Evolutionary conservation across 2,888 invertebrate species (phyloP).

Genomic region (Pelosia muscerda): DNA sequence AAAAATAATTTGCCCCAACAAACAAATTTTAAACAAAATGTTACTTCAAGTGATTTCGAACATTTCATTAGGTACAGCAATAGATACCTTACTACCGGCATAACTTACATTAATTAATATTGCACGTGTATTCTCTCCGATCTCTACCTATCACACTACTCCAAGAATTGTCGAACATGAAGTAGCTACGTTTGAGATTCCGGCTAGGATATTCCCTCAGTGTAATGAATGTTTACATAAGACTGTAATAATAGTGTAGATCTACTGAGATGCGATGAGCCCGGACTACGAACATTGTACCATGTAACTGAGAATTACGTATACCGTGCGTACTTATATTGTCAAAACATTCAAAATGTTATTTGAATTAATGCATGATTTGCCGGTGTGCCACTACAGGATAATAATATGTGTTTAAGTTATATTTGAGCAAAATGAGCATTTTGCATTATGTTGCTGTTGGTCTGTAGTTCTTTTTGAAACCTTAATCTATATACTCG

Average conservation of each 20-base stretch:
- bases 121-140: background rate
- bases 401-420: constrained; percentile 47
- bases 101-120: background rate
- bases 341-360: constrained; percentile 27
- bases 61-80: too few species aligned
- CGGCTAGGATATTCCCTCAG: constrained; percentile 35
- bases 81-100: too few species aligned
- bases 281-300: background rate
- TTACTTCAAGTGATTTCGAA: too few species aligned
- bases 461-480: too few species aligned
- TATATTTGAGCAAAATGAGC: constrained; percentile 38
- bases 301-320: constrained; percentile 5
- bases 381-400: constrained; percentile 30
- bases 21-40: too few species aligned
- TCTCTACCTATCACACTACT: background rate
- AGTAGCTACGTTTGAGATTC: constrained; percentile 19
- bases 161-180: constrained; percentile 21
- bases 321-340: background rate
- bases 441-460: too few species aligned
- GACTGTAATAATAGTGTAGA: constrained; percentile 12
- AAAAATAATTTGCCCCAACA: too few species aligned
- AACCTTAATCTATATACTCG: too few species aligned
- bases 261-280: background rate
- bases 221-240: constrained; percentile 36
- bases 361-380: constrained; percentile 40